phyloP scores from a whole-genome alignment of 2,797 vertebrate genomes.

The Lutra lutra region DNA sequence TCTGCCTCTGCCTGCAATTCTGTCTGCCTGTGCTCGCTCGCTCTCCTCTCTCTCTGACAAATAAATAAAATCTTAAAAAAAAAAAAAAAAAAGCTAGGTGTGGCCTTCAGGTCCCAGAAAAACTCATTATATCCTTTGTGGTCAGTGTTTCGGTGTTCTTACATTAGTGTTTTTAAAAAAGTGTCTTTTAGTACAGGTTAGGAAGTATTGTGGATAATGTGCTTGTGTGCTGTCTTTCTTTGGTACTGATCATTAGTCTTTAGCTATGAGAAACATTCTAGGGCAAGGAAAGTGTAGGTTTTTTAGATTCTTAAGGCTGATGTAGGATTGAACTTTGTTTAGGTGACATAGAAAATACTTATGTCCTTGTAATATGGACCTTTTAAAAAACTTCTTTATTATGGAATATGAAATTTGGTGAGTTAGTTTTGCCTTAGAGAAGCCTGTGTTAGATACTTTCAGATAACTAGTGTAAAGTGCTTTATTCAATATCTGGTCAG shows the following conservation, averaged over 20 bases:
- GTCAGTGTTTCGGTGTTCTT: not conserved
- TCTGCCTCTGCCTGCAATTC: too few species aligned
- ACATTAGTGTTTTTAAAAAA: not conserved
- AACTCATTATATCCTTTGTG: not conserved
- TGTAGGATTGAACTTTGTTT: not conserved
- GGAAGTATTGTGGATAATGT: not conserved
- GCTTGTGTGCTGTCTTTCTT: not conserved
- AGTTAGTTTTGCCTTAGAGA: conserved; percentile 39
- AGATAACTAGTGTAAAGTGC: not conserved
- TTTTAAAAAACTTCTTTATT: conserved; percentile 1
- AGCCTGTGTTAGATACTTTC: not conserved
- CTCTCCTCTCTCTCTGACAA: too few species aligned
- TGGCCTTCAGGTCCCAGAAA: not conserved
- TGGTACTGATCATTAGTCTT: not conserved
- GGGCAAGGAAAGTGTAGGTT: not conserved
- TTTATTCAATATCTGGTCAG: not conserved
- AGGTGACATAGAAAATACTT: not conserved
- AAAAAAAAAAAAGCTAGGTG: not conserved
- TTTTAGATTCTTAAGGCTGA: not conserved
- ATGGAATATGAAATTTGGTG: not conserved
- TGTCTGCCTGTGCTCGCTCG: too few species aligned
- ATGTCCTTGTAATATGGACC: not conserved
- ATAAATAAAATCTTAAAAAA: too few species aligned
- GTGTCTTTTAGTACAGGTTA: not conserved
- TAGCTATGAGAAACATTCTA: not conserved